A percentile compares a stretch with the other conserved stretches of the same genome.
Evolutionary conservation across 2,888 invertebrate genomes (phyloP).

Genomic region (Thelaira solivaga): DNA sequence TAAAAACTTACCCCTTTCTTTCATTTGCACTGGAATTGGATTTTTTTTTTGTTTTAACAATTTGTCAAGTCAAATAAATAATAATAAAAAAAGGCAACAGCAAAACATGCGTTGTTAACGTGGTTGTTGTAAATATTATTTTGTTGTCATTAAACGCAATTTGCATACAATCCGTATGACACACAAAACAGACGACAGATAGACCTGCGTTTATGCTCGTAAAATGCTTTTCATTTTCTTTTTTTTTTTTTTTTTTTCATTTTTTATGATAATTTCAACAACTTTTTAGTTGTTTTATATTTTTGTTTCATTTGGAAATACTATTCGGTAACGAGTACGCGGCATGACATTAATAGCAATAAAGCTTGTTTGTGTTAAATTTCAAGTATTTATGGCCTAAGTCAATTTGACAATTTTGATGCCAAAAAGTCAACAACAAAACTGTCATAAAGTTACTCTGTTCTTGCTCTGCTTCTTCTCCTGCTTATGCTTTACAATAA

Average conservation of each 20-base stretch:
- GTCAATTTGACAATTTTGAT: conserved; percentile 58
- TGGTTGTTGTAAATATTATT: conserved; percentile 26
- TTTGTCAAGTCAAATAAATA: conserved; percentile 52
- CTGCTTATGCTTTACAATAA: too few species aligned
- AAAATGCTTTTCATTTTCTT: too few species aligned
- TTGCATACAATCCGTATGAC: conserved; percentile 41
- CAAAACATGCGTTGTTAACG: conserved; percentile 46
- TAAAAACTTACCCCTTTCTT: conserved; percentile 57
- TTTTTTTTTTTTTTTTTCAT: too few species aligned
- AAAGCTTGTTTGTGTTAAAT: conserved; percentile 28
- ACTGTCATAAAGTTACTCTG: conserved; percentile 37
- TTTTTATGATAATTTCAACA: conserved; percentile 59
- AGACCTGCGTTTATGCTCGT: background rate
- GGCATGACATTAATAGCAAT: conserved; percentile 29
- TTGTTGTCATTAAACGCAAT: conserved; percentile 57
- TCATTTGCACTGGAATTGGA: conserved; percentile 2
- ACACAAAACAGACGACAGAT: background rate
- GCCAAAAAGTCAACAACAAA: conserved; percentile 48
- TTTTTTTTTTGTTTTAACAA: conserved; percentile 35
- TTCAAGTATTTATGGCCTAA: conserved; percentile 33
- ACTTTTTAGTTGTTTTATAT: conserved; percentile 55
- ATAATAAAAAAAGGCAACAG: conserved; percentile 18
- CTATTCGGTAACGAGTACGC: background rate
- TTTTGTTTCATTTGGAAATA: conserved; percentile 39
- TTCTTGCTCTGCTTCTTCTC: background rate